These are phyloP conservation scores for Psix sp. DNA, from an alignment of 1,140 invertebrate genomes.

Conservation along the genomic window DNA sequence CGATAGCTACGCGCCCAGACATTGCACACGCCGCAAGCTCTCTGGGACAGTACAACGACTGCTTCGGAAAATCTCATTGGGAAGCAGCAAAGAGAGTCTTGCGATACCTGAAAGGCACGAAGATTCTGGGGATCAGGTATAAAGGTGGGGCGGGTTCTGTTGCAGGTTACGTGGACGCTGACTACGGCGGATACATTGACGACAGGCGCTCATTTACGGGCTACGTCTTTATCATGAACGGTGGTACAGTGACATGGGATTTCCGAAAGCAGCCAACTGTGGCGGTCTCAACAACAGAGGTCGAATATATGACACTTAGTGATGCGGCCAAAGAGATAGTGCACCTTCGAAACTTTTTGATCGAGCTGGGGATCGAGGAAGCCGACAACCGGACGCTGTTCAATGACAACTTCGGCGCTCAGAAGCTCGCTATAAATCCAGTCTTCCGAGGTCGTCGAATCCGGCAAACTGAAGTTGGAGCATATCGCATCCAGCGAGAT, in stretches of 20 bases:
- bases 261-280: slow-evolving; percentile 60
- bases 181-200: not conserved
- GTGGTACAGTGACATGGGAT: not conserved
- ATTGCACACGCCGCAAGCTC: too few relatives aligned
- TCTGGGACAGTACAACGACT: slow-evolving; percentile 43
- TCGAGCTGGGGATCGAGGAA: slow-evolving; percentile 60
- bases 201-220: slow-evolving; percentile 2
- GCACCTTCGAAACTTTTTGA: not conserved
- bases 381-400: not conserved
- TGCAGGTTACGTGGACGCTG: not conserved
- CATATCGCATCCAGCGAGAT: not conserved
- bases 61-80: slow-evolving; percentile 26
- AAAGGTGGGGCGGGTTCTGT: too few relatives aligned
- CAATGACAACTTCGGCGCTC: slow-evolving; percentile 2
- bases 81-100: slow-evolving; percentile 34
- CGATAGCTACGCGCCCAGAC: slow-evolving; percentile 61
- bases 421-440: too few relatives aligned
- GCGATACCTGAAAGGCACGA: slow-evolving; percentile 51
- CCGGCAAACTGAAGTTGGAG: not conserved
- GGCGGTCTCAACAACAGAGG: slow-evolving; percentile 74
- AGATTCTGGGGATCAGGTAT: not conserved
- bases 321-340: slow-evolving; percentile 29
- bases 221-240: not conserved
- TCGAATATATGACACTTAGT: slow-evolving; percentile 67
- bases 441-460: not conserved